Base-by-base conservation (phyloP, 2,888 invertebrate species). In the Celastrina argiolus region DNA sequence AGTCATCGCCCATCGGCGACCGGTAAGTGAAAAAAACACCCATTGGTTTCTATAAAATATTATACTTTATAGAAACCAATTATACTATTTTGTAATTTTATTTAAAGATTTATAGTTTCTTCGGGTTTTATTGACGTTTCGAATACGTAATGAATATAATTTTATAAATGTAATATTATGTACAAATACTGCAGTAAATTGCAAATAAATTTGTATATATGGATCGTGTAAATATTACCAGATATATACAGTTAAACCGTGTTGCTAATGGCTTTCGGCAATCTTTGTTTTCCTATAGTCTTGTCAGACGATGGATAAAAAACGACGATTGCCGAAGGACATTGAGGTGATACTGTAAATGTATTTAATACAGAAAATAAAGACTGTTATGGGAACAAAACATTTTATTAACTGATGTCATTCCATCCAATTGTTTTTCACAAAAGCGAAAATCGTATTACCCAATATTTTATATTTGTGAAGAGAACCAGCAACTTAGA, bases 351-450 rank as follows among this genome's bases (percentile, higher is more conserved):
- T n/a, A n/a, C n/a, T n/a, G 36, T 66, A 63, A 68, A 63, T 71
- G 73, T 73, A 78, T 80, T 74, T 74, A 71, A 69, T 84, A 83
- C 85, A 83, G 77, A 84, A 84, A 88, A 81, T 85, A 86, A 89
- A 89, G 88, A 88, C 88, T 89, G 88, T 86, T 86, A 85, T 80
- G 87, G 88, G 87, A 82, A 82, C 80, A 74, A 65, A 71, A 67
- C 71, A 73, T 76, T 67, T 67, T 66, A 72, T 73, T 74, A 76
- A 73, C 74, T 75, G 77, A 76, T 67, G 31, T 31, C 56, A 5
- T 7, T 14, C n/a, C 6, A 28, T 22, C 14, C 28, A 58, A 58
- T 31, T 8, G 16, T 10, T 16, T 58, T 18, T 18, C 3, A 7
- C 36, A 45, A 26, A 51, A 51, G 2, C 6, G 6, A 31, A 7